Base-by-base conservation (phyloP, 2,113 vertebrate genomes). In the Chlamydotis undulata region DNA sequence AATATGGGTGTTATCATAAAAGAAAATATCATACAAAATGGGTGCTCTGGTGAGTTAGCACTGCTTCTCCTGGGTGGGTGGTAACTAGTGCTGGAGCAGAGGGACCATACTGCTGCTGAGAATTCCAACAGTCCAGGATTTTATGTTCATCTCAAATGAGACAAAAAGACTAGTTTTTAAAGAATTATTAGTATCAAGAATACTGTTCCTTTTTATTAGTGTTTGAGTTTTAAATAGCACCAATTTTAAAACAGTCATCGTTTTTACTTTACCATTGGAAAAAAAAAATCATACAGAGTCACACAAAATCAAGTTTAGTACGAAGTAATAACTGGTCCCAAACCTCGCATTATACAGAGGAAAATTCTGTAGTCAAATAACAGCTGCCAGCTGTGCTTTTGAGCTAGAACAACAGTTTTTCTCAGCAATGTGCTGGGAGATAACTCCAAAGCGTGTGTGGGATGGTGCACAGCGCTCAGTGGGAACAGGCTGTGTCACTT, bases 321-420 rank as follows among this genome's bases (percentile, higher is more conserved):
- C 3, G 3, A 80, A 90, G 52, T 79, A 91, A 69, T 55, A 82
- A 76, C 50, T 69, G 31, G 55, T 91, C 78, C 52, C 84, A 94
- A 91, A 70, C 37, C 6, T 93, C 67, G 3, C 80, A 85, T 80
- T 69, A 55, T 61, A 83, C 50, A 80, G 59, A 80, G 41, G 25
- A 74, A 88, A 96, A 83, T 31, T 86, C 52, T 91, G 37, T 25
- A 83, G 87, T 86, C 41, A 85, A 83, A 41, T 57, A 96, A 82
- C 85, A 86, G 78, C 85, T 93, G 85, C 87, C 84, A 96, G 90
- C 67, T 80, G 87, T 69, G 55, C 90, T 83, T 93, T 69, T 57
- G 50, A 93, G 75, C 84, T 75, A 94, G 82, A 91, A 76, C 84
- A 95, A 93, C 63, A 96, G 75, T 19, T 93, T 96, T 95, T 85